These are phyloP conservation scores for human (Homo sapiens) DNA, from an alignment of 2,113 vertebrate species.

Conservation along the genomic window DNA sequence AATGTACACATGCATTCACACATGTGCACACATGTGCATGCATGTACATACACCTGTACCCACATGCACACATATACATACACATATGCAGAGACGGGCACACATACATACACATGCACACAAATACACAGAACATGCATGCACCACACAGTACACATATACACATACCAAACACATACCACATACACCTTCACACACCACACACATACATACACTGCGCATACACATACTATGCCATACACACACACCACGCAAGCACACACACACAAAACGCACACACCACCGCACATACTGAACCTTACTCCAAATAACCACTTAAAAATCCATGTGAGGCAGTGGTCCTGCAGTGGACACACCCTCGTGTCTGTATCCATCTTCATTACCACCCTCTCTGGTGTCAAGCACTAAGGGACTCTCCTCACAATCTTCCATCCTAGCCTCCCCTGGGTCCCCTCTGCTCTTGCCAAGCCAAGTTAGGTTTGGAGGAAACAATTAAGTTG, in stretches of 20 bases:
- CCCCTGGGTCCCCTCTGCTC: background rate
- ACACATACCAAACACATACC: background rate
- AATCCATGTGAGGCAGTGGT: fast-evolving
- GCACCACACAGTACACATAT: background rate
- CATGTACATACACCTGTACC: too few relatives aligned
- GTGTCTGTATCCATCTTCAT: fast-evolving
- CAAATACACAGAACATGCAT: background rate
- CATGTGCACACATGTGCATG: background rate
- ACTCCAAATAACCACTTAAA: background rate
- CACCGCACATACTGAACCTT: background rate
- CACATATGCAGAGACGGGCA: too few relatives aligned
- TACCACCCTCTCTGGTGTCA: background rate
- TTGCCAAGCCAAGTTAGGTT: background rate
- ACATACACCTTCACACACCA: too few relatives aligned
- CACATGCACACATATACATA: too few relatives aligned
- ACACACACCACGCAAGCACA: background rate
- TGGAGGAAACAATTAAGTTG: background rate
- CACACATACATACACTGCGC: background rate
- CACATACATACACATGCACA: background rate
- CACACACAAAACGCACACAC: too few relatives aligned
- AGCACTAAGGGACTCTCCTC: background rate
- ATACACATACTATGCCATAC: background rate
- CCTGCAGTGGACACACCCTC: fast-evolving
- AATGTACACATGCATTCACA: too few relatives aligned
- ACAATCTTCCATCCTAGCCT: background rate